phyloP scores from a whole-genome alignment of 2,888 invertebrate species.

The Temnothorax ravouxi region DNA sequence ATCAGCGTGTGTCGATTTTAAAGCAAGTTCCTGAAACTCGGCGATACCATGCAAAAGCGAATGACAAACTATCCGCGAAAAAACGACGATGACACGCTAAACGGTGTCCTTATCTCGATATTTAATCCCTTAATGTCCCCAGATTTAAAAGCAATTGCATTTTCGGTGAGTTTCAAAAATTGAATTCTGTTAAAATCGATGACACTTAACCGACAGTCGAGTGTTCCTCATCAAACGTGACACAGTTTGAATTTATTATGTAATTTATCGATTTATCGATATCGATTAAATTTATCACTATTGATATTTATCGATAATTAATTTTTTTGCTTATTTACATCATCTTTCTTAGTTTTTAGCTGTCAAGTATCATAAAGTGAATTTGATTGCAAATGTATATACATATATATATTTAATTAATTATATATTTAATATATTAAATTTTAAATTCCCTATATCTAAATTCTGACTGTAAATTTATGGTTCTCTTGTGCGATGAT shows the following conservation, averaged over 20 bases:
- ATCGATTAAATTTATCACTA: neutral
- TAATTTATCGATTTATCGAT: neutral
- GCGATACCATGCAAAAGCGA: neutral
- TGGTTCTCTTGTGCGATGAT: neutral
- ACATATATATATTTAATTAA: neutral
- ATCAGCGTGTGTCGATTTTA: slow-evolving; percentile 59
- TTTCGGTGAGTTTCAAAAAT: slow-evolving; percentile 27
- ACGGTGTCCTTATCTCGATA: neutral
- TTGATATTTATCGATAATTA: neutral
- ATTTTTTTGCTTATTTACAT: neutral
- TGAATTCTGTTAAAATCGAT: slow-evolving; percentile 61
- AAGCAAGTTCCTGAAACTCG: slow-evolving; percentile 47
- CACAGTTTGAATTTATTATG: neutral
- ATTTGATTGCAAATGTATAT: slow-evolving; percentile 13
- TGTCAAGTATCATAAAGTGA: neutral
- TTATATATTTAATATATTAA: too few relatives aligned
- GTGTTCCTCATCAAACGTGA: slow-evolving; percentile 32
- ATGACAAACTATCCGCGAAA: neutral
- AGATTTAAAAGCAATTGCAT: slow-evolving; percentile 40
- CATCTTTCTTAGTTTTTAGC: neutral
- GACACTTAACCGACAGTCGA: slow-evolving; percentile 53
- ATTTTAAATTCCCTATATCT: neutral
- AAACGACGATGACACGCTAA: neutral
- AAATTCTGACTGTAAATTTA: neutral
- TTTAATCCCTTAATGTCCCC: neutral